Percentiles rank a stretch among this genome's conserved stretches.
Conservation (phyloP, 2,113 vertebrate species). For the Atractosteus spatula region DNA sequence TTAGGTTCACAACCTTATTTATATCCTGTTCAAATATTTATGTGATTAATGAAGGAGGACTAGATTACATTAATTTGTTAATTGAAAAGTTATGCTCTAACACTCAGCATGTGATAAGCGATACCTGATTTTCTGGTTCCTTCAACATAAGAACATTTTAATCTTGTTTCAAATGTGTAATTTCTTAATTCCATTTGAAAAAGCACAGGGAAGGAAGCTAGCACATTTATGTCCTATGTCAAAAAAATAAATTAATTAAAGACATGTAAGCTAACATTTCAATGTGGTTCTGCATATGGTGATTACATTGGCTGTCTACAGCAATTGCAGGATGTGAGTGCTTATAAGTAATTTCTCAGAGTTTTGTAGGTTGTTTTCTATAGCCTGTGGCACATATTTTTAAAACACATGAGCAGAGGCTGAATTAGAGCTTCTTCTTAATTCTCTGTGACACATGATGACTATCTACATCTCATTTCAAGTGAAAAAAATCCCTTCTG, state of each 20-base stretch:
- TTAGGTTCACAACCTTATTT: constrained; percentile 56
- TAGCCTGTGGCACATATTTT: constrained; percentile 4
- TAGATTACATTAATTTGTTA: constrained; percentile 80
- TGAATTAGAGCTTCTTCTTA: background rate
- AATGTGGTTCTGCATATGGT: constrained; percentile 8
- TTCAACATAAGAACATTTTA: background rate
- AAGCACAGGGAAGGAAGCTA: background rate
- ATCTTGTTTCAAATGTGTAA: background rate
- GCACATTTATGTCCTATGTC: background rate
- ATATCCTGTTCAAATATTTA: constrained; percentile 74
- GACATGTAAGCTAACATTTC: background rate
- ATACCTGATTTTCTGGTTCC: background rate
- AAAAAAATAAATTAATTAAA: background rate
- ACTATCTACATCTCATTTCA: constrained; percentile 15
- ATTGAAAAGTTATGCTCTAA: constrained; percentile 51
- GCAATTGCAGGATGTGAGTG: background rate
- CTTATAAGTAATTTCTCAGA: background rate
- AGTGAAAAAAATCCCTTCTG: constrained; percentile 10
- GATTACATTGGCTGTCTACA: constrained; percentile 21
- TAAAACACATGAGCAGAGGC: constrained; percentile 16
- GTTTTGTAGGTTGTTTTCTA: constrained; percentile 4
- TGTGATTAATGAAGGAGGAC: constrained; percentile 71
- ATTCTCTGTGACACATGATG: constrained; percentile 27
- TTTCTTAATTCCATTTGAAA: background rate
- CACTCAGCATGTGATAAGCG: background rate